Evolutionary conservation across 2,888 invertebrate genomes (phyloP), one percentile per base, ranked within the genome.

Genomic region (Acanthococcus lagerstroemiae): DNA sequence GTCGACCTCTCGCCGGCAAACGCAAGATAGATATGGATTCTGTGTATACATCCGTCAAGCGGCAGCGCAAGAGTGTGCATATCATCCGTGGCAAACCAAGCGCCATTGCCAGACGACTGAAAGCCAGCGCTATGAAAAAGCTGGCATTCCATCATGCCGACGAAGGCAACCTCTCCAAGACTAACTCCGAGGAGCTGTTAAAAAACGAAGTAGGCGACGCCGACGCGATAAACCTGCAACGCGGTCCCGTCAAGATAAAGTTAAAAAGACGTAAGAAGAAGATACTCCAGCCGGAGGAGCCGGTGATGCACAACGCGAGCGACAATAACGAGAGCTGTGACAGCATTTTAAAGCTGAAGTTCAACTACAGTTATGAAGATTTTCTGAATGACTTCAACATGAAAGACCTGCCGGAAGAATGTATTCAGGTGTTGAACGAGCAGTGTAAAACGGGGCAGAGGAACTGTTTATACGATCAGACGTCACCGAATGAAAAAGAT

Each of bases 1-100:
- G 63, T 50, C 27, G 63, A 52, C 63, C 63, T 7, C n/a, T 63
- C 21, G 25, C 63, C 22, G 63, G 63, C 30, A 63, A 63, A 63
- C 63, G 63, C 22, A 63, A 63, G 54, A 37, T 37, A 12, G 54
- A 54, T 24, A 30, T 63, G 37, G 63, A 52, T 44, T 52, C 30
- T 22, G 54, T 44, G 1, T 63, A 54, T 37, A n/a, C 44, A n/a
- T 15, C 54, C 17, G 63, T 63, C 6, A 63, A 63, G 37, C 63
- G 63, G 26, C 17, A 37, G 12, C 50, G 52, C 52, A 63, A 54
- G 24, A 19, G 24, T 25, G 54, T 52, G 4, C 52, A 22, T 21
- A 63, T 63, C 7, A 54, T 63, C 17, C 27, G 52, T 7, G 30
- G n/a, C 17, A 54, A 54, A 44, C 30, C 50, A 17, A 63, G 24